A percentile compares a stretch with the other conserved stretches of the same genome.
Conservation (phyloP, 2,888 invertebrate genomes). For the Yponomeuta evonymella region DNA sequence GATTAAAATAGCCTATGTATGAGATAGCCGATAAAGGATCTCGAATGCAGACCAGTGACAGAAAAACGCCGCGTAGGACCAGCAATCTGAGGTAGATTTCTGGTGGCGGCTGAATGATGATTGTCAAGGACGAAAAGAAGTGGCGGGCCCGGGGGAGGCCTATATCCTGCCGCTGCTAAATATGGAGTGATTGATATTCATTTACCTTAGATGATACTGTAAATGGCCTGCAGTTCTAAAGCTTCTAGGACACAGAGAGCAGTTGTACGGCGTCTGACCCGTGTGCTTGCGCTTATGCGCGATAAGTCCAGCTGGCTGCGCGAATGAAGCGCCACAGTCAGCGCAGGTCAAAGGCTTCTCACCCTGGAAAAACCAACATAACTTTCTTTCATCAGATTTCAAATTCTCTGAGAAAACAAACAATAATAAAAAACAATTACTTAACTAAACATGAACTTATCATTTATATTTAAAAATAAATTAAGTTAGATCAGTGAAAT, state of each 20-base stretch:
- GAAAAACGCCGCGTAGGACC: too few relatives aligned
- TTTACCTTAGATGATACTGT: conserved; percentile 62
- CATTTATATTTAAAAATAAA: too few relatives aligned
- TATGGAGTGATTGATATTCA: not conserved
- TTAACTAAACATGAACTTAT: too few relatives aligned
- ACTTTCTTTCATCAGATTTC: not conserved
- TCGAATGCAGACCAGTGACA: too few relatives aligned
- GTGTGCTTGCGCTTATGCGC: conserved; percentile 64
- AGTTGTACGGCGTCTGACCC: conserved; percentile 61
- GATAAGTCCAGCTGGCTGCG: conserved; percentile 60
- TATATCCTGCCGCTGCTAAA: too few relatives aligned
- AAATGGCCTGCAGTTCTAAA: conserved; percentile 66
- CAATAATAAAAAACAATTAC: not conserved
- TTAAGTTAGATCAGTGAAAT: not conserved
- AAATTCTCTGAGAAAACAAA: not conserved
- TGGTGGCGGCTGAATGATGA: too few relatives aligned
- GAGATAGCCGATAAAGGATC: too few relatives aligned
- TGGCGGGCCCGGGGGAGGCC: too few relatives aligned
- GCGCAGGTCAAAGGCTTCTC: conserved; percentile 65
- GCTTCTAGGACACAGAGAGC: conserved; percentile 56
- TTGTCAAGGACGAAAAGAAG: too few relatives aligned
- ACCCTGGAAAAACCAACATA: conserved; percentile 39
- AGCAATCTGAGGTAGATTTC: too few relatives aligned
- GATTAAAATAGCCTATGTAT: too few relatives aligned
- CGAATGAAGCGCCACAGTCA: conserved; percentile 57